Evolutionary conservation across 2,888 invertebrate genomes (phyloP).

Genomic region (Fabriciana adippe): DNA sequence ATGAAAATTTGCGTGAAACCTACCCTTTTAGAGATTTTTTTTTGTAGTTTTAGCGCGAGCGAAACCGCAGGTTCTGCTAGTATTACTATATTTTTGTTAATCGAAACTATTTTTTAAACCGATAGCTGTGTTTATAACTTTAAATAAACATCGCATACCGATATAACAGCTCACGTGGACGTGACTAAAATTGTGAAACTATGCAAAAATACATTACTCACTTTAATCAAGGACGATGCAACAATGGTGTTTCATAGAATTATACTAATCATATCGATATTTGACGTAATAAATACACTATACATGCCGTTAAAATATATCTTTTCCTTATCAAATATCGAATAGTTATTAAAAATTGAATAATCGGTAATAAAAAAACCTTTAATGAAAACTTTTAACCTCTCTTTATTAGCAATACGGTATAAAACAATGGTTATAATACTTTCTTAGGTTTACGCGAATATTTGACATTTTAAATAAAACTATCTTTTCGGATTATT

Average conservation of each 20-base stretch:
- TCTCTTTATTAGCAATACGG: no score
- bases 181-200: conserved; percentile 42
- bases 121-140: background rate
- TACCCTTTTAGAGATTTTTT: no score
- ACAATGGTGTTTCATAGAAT: conserved; percentile 26
- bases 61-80: background rate
- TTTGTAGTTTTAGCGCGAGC: no score
- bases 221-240: conserved; percentile 34
- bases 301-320: background rate
- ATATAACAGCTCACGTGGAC: conserved; percentile 42
- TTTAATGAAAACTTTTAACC: no score
- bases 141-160: conserved; percentile 39
- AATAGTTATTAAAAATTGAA: no score
- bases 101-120: conserved; percentile 1
- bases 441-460: no score
- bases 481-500: no score
- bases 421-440: no score
- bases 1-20: no score
- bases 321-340: background rate
- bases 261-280: conserved; percentile 14
- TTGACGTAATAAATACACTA: conserved; percentile 19
- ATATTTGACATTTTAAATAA: no score
- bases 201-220: conserved; percentile 45
- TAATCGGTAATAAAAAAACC: no score
- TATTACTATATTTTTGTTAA: conserved; percentile 2